Conservation (phyloP, 2,113 vertebrate genomes). For the Neofelis nebulosa region DNA sequence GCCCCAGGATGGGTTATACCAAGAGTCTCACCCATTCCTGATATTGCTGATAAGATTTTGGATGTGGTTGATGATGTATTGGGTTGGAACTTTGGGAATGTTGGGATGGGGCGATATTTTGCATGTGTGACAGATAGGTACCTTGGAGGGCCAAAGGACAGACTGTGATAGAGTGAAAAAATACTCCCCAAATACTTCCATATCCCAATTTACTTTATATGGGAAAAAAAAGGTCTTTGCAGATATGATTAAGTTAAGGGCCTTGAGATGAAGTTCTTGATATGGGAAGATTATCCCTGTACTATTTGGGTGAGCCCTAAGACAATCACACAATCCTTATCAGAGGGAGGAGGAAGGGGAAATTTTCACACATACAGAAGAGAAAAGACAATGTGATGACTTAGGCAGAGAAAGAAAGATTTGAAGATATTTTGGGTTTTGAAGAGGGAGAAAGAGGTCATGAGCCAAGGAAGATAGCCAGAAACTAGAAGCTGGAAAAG, state of each 20-base stretch:
- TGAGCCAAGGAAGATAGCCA: slow-evolving; percentile 9
- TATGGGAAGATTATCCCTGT: neutral
- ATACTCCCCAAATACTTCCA: neutral
- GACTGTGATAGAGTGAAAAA: neutral
- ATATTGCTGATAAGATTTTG: neutral
- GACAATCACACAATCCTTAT: neutral
- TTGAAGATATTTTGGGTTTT: neutral
- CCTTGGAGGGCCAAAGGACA: neutral
- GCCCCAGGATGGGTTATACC: too few relatives aligned
- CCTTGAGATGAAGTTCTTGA: neutral
- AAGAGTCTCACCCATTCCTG: neutral
- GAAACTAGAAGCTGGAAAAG: neutral
- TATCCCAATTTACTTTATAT: neutral
- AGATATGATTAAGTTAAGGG: neutral
- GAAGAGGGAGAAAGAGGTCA: neutral
- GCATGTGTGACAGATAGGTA: neutral
- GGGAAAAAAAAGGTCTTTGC: neutral
- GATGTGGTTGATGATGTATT: neutral
- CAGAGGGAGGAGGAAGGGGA: neutral
- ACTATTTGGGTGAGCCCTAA: neutral
- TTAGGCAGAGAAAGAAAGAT: neutral
- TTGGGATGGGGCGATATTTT: neutral
- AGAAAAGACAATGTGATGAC: neutral
- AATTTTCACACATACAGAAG: neutral
- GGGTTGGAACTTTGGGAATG: neutral